A percentile compares a stretch with the other conserved stretches of the same genome.
These are phyloP conservation scores for Drosophila murphyi DNA, from an alignment of 1,140 invertebrate genomes.

Conservation along the genomic window DNA sequence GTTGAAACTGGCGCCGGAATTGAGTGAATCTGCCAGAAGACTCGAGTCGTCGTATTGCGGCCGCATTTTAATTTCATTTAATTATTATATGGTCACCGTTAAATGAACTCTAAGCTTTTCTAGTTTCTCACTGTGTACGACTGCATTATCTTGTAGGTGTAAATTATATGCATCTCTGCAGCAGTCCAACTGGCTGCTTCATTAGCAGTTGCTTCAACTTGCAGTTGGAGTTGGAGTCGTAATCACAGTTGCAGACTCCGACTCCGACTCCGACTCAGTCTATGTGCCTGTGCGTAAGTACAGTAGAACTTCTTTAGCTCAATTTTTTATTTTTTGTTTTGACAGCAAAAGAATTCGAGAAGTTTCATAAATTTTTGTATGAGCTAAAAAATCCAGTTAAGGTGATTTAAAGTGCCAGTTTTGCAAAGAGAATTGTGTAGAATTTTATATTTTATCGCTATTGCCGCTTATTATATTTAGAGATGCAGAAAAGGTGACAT, in stretches of 20 bases:
- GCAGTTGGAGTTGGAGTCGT: not conserved
- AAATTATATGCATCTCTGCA: conserved; percentile 28
- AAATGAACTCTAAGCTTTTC: not conserved
- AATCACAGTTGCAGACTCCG: conserved; percentile 16
- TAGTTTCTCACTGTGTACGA: conserved; percentile 26
- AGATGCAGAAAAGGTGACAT: not conserved
- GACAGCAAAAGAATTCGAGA: too few relatives aligned
- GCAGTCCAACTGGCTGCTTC: conserved; percentile 14
- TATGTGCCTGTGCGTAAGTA: not conserved
- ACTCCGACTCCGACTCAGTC: not conserved
- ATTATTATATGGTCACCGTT: conserved; percentile 25
- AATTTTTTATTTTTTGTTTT: too few relatives aligned
- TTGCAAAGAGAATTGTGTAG: too few relatives aligned
- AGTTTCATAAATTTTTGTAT: too few relatives aligned
- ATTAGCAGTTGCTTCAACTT: conserved; percentile 42
- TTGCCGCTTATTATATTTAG: too few relatives aligned
- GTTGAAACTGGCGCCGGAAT: conserved; percentile 28
- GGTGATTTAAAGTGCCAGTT: too few relatives aligned
- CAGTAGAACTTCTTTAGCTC: not conserved
- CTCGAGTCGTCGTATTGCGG: conserved; percentile 4
- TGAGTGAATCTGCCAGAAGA: conserved; percentile 10
- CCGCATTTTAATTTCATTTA: conserved; percentile 58
- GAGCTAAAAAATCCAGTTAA: too few relatives aligned
- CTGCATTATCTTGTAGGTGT: conserved; percentile 30
- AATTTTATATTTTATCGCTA: too few relatives aligned